These are phyloP conservation scores for Rattus rattus DNA, from an alignment of 2,113 vertebrate genomes.

Conservation along the genomic window DNA sequence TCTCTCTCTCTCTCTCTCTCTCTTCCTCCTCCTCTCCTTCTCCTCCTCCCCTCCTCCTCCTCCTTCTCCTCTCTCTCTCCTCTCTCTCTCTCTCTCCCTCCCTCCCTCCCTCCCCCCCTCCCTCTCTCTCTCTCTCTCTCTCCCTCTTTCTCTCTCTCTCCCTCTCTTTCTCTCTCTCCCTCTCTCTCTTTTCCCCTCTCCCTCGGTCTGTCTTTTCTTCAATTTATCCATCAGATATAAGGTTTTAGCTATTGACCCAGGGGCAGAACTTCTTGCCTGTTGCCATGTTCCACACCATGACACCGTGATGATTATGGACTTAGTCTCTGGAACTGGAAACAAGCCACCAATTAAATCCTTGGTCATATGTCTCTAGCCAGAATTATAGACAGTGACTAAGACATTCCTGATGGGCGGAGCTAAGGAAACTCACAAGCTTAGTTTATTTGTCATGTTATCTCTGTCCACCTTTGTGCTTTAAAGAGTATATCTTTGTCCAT, in stretches of 20 bases:
- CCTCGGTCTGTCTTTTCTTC: too few relatives aligned
- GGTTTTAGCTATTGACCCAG: background rate
- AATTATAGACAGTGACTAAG: background rate
- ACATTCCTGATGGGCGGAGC: background rate
- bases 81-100: background rate
- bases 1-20: background rate
- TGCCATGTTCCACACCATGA: background rate
- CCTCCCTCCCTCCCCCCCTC: too few relatives aligned
- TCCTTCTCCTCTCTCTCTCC: background rate
- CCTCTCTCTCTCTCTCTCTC: background rate
- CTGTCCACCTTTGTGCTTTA: slow-evolving; percentile 2
- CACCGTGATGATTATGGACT: background rate
- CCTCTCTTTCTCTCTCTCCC: background rate
- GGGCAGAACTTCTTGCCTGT: background rate
- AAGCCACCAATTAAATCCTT: background rate
- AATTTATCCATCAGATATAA: background rate
- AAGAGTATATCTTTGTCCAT: background rate
- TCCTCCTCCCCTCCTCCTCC: too few relatives aligned
- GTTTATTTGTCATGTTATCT: background rate
- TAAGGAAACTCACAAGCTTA: background rate
- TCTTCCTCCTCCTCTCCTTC: too few relatives aligned
- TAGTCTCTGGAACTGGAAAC: background rate
- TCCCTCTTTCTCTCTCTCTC: background rate
- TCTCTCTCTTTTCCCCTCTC: too few relatives aligned
- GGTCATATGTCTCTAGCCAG: background rate